Evolutionary conservation across 2,888 invertebrate genomes (phyloP).

Genomic region (Charanyca ferruginea): DNA sequence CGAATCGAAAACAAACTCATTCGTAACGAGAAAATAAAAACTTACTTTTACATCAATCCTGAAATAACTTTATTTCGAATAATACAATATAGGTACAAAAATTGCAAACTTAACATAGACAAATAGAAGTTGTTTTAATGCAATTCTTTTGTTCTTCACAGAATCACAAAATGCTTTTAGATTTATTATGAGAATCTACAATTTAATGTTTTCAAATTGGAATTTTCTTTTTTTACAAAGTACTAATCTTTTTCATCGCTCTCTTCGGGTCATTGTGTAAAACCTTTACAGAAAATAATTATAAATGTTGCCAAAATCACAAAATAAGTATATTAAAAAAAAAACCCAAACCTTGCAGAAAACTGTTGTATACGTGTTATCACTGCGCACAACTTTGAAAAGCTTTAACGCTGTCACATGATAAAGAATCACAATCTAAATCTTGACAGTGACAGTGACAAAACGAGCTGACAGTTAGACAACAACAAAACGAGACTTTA

Average conservation of each 20-base stretch:
- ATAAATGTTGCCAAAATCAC: too few species aligned
- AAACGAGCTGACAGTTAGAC: background rate
- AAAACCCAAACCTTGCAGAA: too few species aligned
- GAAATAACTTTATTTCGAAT: conserved; percentile 14
- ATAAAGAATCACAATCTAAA: background rate
- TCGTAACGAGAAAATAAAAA: conserved; percentile 31
- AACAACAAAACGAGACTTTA: background rate
- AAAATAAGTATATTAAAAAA: too few species aligned
- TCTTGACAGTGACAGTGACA: background rate
- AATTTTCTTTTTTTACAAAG: too few species aligned
- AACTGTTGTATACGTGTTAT: too few species aligned
- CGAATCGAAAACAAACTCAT: conserved; percentile 24
- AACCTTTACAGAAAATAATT: too few species aligned
- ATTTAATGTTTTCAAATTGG: background rate
- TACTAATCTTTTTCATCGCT: background rate
- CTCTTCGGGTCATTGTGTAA: background rate
- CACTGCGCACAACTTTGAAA: background rate
- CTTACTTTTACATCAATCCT: conserved; percentile 28
- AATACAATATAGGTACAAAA: too few species aligned
- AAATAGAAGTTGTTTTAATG: too few species aligned
- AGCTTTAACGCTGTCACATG: background rate
- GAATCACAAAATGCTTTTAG: too few species aligned
- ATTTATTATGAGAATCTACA: background rate
- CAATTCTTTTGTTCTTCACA: too few species aligned
- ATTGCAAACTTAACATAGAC: conserved; percentile 14